Percentiles rank a stretch among this genome's conserved stretches.
Conservation (phyloP, 2,888 invertebrate genomes). For the Apoderus coryli region DNA sequence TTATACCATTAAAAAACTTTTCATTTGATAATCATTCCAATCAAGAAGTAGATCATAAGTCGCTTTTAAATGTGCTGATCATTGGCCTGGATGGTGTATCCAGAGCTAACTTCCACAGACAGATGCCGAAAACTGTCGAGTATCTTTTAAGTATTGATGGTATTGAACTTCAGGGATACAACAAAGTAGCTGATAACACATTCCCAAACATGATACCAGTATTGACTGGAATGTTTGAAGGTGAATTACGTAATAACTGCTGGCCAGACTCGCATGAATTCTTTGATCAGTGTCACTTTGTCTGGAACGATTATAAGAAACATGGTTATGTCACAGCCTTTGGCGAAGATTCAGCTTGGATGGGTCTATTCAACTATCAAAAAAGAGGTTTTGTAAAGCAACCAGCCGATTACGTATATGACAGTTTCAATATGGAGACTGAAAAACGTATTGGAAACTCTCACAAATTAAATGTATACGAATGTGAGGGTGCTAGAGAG, state of each 20-base stretch:
- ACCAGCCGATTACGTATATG: conserved; percentile 76
- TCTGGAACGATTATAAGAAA: conserved; percentile 68
- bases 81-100: conserved; percentile 80
- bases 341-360: conserved; percentile 67
- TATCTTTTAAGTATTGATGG: conserved; percentile 46
- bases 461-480: conserved; percentile 45
- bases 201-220: conserved; percentile 80
- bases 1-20: conserved; percentile 37
- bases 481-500: conserved; percentile 56
- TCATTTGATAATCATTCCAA: conserved; percentile 10
- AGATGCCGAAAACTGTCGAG: conserved; percentile 58
- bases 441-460: conserved; percentile 53
- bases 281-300: conserved; percentile 67
- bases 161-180: conserved; percentile 74
- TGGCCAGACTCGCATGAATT: conserved; percentile 36
- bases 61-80: conserved; percentile 51
- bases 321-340: conserved; percentile 64
- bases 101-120: conserved; percentile 68
- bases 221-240: conserved; percentile 53
- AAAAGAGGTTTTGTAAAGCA: conserved; percentile 61
- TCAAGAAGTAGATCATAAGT: conserved; percentile 1
- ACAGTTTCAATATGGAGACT: conserved; percentile 55
- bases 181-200: conserved; percentile 89
- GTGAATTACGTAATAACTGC: conserved; percentile 49
- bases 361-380: conserved; percentile 69